Conservation (phyloP, 2,888 invertebrate species). For the Drosophila kambysellisi region DNA sequence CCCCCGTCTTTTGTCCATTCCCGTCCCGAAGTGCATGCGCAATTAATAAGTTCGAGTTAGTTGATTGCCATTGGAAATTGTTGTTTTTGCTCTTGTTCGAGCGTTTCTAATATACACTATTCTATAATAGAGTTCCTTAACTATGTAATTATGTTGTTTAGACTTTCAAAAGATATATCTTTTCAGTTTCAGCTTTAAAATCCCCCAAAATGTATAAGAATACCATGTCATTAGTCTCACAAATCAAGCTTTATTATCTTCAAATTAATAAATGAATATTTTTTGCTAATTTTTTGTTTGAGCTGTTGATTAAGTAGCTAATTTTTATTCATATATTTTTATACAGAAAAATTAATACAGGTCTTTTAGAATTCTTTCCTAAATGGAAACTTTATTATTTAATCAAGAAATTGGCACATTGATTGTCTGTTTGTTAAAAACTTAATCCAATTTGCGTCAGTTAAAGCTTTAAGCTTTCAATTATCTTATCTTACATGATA, state of each 20-base stretch:
- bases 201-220: background rate
- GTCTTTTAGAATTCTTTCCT: background rate
- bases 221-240: background rate
- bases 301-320: background rate
- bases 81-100: conserved; percentile 13
- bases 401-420: background rate
- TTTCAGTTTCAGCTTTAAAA: background rate
- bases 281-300: conserved; percentile 8
- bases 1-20: background rate
- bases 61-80: conserved; percentile 35
- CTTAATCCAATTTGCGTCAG: background rate
- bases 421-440: background rate
- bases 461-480: too few species aligned
- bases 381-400: background rate
- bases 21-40: conserved; percentile 30
- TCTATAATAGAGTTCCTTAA: background rate
- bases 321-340: conserved; percentile 11
- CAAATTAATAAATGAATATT: conserved; percentile 22
- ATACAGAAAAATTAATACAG: background rate
- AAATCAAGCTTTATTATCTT: conserved; percentile 4
- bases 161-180: background rate
- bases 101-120: conserved; percentile 30
- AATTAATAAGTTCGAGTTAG: conserved; percentile 42
- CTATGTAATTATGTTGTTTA: background rate
- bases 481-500: too few species aligned